These are phyloP conservation scores for Epinotia nisella DNA, from an alignment of 2,888 invertebrate species.

Conservation along the genomic window DNA sequence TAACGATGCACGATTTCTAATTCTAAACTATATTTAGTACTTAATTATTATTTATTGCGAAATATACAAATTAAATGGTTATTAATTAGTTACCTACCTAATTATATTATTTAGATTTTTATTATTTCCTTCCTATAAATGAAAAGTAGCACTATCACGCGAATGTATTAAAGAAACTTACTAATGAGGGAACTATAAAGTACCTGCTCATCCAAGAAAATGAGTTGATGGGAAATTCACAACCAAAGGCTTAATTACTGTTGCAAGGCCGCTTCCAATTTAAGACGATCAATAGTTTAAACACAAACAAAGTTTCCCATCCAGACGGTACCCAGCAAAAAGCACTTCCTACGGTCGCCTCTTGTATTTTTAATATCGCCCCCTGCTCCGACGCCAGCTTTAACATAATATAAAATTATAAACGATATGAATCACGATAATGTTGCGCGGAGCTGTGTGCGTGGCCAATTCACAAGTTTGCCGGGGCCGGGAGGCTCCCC, in stretches of 20 bases:
- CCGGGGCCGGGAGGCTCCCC: conserved; percentile 62
- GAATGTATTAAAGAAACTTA: not conserved
- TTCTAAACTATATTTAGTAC: not conserved
- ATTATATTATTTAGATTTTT: not conserved
- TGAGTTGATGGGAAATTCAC: not conserved
- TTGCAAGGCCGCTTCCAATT: conserved; percentile 36
- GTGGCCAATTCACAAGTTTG: conserved; percentile 82
- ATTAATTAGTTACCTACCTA: not conserved
- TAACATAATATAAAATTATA: conserved; percentile 85
- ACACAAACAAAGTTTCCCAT: conserved; percentile 78
- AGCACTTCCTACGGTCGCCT: conserved; percentile 66
- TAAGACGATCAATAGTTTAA: conserved; percentile 75
- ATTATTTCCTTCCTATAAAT: not conserved
- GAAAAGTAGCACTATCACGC: not conserved
- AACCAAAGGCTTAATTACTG: conserved; percentile 21
- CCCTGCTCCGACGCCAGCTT: conserved; percentile 67
- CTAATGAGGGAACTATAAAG: not conserved
- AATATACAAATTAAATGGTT: not conserved
- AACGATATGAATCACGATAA: conserved; percentile 84
- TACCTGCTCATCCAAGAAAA: not conserved
- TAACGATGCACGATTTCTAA: not conserved
- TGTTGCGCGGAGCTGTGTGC: conserved; percentile 76
- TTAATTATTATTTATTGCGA: not conserved
- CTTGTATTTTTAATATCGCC: conserved; percentile 83
- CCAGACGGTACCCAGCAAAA: conserved; percentile 71